These are phyloP conservation scores for Myrmophylax atrothorax DNA, from an alignment of 2,113 vertebrate genomes.

Conservation along the genomic window DNA sequence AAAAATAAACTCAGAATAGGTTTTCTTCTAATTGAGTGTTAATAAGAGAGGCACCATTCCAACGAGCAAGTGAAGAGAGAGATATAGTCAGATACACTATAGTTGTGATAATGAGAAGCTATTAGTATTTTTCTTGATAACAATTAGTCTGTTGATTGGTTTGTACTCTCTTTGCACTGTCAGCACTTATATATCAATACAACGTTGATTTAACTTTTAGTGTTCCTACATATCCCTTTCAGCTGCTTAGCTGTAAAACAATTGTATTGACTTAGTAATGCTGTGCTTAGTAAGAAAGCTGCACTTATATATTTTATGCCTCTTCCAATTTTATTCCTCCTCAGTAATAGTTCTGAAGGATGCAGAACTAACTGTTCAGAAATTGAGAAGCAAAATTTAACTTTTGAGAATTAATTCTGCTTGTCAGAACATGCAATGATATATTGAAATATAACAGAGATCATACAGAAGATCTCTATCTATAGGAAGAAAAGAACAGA, in stretches of 20 bases:
- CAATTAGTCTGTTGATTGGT: slow-evolving; percentile 32
- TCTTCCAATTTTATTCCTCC: background rate
- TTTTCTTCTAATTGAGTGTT: background rate
- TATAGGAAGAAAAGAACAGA: background rate
- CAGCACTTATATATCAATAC: slow-evolving; percentile 27
- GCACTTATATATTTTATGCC: background rate
- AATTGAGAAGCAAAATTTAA: background rate
- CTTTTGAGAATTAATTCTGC: background rate
- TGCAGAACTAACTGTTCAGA: background rate
- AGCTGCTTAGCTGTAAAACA: background rate
- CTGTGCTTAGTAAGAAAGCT: background rate
- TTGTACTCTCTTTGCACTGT: slow-evolving; percentile 4
- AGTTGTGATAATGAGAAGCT: slow-evolving; percentile 31
- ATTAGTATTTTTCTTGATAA: slow-evolving; percentile 53
- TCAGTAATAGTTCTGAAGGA: background rate
- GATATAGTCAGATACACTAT: background rate
- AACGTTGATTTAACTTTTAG: background rate
- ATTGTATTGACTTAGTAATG: background rate
- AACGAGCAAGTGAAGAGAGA: background rate
- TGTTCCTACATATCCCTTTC: background rate
- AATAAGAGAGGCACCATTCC: background rate
- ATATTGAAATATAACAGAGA: background rate
- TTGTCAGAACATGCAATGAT: background rate
- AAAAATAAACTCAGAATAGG: background rate
- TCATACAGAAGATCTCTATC: background rate